These are phyloP conservation scores for Xestia rhomboidea DNA, from an alignment of 2,888 invertebrate species.

Conservation along the genomic window DNA sequence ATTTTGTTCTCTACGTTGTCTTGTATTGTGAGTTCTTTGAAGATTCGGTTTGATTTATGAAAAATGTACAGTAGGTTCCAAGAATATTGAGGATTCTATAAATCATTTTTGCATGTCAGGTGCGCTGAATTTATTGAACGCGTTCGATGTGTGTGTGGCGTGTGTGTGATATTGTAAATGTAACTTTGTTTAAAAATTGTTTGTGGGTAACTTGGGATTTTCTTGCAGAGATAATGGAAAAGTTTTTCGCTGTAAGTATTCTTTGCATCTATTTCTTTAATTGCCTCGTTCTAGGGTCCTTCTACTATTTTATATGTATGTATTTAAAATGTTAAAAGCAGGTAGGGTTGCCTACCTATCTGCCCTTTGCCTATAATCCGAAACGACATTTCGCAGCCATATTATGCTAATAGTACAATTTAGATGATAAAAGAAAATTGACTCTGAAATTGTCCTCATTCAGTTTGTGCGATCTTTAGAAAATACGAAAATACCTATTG, in stretches of 20 bases:
- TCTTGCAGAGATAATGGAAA: constrained; percentile 17
- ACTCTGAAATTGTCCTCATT: constrained; percentile 36
- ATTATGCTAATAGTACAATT: constrained; percentile 41
- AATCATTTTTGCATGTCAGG: constrained; percentile 52
- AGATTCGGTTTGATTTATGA: constrained; percentile 54
- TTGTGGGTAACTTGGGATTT: background rate
- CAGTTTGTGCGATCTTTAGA: constrained; percentile 35
- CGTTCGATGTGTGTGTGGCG: background rate
- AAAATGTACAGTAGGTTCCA: constrained; percentile 15
- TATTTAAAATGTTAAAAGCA: background rate
- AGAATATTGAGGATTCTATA: constrained; percentile 51
- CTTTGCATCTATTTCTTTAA: background rate
- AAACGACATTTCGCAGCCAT: constrained; percentile 24
- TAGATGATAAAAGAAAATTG: constrained; percentile 49
- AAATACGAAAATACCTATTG: constrained; percentile 33
- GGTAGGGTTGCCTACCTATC: background rate
- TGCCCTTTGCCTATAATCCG: constrained; percentile 6
- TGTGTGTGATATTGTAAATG: background rate
- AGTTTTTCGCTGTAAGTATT: background rate
- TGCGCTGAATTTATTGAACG: constrained; percentile 51
- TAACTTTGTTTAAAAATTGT: constrained; percentile 5
- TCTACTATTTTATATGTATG: background rate
- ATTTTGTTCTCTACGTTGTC: constrained; percentile 26
- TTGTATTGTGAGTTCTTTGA: constrained; percentile 28
- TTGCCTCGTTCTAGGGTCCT: background rate